Base-by-base conservation (phyloP, 2,113 vertebrate genomes). In the Pipra filicauda region DNA sequence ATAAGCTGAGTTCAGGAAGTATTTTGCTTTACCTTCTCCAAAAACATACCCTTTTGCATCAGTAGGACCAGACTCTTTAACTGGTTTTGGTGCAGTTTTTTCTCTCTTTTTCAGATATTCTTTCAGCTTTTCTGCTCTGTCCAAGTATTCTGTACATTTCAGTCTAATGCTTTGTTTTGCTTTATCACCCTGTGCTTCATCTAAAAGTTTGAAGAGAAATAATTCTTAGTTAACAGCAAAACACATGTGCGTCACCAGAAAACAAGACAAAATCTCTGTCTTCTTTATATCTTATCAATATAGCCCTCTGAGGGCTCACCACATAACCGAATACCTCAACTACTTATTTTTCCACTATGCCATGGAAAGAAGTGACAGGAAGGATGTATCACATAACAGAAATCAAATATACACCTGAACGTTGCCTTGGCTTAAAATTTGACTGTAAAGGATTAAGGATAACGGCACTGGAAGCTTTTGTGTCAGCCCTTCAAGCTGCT, bases 151-250 rank as follows among this genome's bases (percentile, higher is more conserved):
- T 7, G 97, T 97, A 95, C 99, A 99, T 92, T 99, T 99, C 10
- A 41, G 95, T 92, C 99, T 98, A 94, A 99, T 99, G 94, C 99
- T 99, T 17, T 98, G 97, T 91, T 99, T 99, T 88, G 99, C 99
- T 98, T 99, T 99, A 46, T 99, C 99, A 37, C 98, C 98, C 95
- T 99, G 99, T 33, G 99, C 98, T 98, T 99, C 99, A 98, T 99
- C 99, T 99, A 96, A 84, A 64, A 48, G 92, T 95, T 80, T 82
- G 88, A 95, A 94, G 92, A 28, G 51, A 97, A 93, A 95, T 30
- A 85, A 73, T 27, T 70, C 28, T 72, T 80, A 87, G 46, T 89
- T 85, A 88, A 74, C 26, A 76, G 51, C 65, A 78, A 85, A 74
- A 93, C 21, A 88, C 41, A 69, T 0, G 20, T 27, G 13, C 24